phyloP scores from a whole-genome alignment of 2,113 vertebrate species.

The Chaetura pelagica region DNA sequence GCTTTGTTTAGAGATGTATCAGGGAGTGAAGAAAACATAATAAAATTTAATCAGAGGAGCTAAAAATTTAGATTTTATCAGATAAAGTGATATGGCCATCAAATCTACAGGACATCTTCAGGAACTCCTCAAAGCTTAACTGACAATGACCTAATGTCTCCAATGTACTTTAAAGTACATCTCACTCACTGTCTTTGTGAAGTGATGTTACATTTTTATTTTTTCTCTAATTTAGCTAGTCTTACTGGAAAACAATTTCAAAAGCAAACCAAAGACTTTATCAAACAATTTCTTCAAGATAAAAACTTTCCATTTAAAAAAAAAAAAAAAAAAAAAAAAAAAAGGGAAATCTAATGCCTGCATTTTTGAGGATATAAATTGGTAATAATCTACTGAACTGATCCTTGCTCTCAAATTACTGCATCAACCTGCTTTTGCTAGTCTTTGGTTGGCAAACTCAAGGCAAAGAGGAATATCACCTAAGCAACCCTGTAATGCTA shows the following conservation, averaged over 20 bases:
- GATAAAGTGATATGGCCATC: neutral
- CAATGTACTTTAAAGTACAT: neutral
- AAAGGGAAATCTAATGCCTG: neutral
- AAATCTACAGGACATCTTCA: neutral
- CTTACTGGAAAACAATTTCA: neutral
- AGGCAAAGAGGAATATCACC: conserved; percentile 32
- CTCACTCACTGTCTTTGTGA: neutral
- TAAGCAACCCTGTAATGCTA: conserved; percentile 50
- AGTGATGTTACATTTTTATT: neutral
- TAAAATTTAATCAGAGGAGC: neutral
- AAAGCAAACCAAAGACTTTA: neutral
- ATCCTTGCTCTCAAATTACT: neutral
- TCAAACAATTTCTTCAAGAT: neutral
- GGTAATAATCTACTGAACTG: neutral
- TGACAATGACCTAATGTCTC: neutral
- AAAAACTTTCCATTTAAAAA: neutral
- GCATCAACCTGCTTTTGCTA: conserved; percentile 6
- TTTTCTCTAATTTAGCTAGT: neutral
- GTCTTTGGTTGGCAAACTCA: neutral
- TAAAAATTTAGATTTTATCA: neutral
- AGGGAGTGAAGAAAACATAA: neutral
- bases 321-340: neutral
- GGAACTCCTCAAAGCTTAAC: neutral
- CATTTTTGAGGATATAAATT: neutral
- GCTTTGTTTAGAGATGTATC: neutral